Conservation (phyloP, 2,888 invertebrate genomes). For the Pyrrhia umbra region DNA sequence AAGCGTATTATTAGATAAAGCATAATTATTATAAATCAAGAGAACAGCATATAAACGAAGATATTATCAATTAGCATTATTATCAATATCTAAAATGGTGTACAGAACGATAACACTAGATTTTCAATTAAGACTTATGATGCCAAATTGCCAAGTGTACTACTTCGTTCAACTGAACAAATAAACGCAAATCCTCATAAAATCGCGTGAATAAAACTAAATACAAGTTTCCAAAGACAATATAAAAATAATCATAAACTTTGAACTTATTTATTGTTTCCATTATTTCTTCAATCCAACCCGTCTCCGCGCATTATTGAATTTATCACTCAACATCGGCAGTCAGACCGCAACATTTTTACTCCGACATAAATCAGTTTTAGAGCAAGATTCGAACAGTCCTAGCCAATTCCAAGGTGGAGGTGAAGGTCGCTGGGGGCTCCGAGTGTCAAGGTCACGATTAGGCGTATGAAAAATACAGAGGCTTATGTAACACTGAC, state of each 20-base stretch:
- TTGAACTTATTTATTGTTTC: constrained; percentile 8
- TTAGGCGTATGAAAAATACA: constrained; percentile 36
- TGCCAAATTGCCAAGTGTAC: constrained; percentile 1
- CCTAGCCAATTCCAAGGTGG: constrained; percentile 33
- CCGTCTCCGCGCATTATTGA: constrained; percentile 20
- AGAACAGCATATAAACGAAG: too few relatives aligned
- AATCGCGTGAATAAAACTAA: constrained; percentile 5
- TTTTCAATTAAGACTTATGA: too few relatives aligned
- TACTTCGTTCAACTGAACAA: background rate
- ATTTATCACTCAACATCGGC: constrained; percentile 32
- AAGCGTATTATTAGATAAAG: too few relatives aligned
- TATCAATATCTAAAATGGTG: too few relatives aligned
- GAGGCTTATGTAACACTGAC: constrained; percentile 35
- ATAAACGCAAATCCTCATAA: background rate
- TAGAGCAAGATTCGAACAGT: constrained; percentile 31
- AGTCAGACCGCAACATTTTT: constrained; percentile 34
- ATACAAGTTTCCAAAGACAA: background rate
- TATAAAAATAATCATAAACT: constrained; percentile 17
- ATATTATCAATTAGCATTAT: too few relatives aligned
- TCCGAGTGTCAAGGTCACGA: constrained; percentile 52
- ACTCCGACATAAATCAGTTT: constrained; percentile 49
- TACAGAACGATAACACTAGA: too few relatives aligned
- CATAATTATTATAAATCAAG: too few relatives aligned
- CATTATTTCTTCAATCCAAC: constrained; percentile 13
- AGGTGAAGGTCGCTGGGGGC: constrained; percentile 39